Evolutionary conservation across 2,888 invertebrate genomes (phyloP).

Genomic region (Synergus laeviventris): DNA sequence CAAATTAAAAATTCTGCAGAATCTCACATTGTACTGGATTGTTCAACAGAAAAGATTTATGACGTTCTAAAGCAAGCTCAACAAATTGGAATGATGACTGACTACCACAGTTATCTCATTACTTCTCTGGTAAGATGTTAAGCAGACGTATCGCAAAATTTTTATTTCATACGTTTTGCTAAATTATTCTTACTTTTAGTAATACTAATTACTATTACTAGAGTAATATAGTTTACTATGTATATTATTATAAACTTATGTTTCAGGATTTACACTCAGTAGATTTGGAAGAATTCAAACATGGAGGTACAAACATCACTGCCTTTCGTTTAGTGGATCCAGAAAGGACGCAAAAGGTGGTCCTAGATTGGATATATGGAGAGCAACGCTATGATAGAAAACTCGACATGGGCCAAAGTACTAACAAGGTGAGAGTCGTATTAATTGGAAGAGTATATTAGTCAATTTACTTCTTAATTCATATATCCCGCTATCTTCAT

Average conservation of each 20-base stretch:
- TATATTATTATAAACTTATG: no score
- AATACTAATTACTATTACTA: no score
- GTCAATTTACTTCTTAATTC: no score
- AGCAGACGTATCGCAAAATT: no score
- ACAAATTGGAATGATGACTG: conserved; percentile 98
- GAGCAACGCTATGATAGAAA: conserved; percentile 83
- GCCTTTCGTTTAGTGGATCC: conserved; percentile 94
- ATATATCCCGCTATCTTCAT: no score
- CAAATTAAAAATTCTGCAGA: conserved; percentile 95
- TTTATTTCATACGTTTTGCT: no score
- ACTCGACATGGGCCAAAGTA: conserved; percentile 79
- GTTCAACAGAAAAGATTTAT: conserved; percentile 90
- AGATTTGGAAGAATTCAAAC: conserved; percentile 94
- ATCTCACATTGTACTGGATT: conserved; percentile 93
- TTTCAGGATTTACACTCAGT: conserved; percentile 92
- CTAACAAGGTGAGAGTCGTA: conserved; percentile 77
- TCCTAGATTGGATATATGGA: conserved; percentile 88
- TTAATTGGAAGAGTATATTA: no score
- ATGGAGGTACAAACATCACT: conserved; percentile 96
- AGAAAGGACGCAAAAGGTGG: conserved; percentile 81
- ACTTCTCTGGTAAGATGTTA: conserved; percentile 87
- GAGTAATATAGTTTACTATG: no score
- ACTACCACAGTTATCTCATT: conserved; percentile 95
- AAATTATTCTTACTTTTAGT: no score
- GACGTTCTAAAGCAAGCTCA: conserved; percentile 94